Evolutionary conservation across 2,113 vertebrate genomes (phyloP).

Genomic region (Platysteira castanea): DNA sequence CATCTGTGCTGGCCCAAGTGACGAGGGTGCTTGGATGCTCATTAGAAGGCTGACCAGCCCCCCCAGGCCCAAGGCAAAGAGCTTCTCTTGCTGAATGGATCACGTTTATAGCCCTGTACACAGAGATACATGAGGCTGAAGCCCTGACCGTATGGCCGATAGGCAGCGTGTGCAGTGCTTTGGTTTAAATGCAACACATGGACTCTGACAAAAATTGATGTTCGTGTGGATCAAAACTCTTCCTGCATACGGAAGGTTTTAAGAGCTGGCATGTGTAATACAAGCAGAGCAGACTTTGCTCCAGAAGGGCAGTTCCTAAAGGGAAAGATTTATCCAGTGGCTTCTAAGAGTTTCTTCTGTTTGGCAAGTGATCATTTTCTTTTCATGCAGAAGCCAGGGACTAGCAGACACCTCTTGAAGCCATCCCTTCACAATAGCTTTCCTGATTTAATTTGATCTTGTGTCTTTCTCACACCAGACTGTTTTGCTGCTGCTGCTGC

Average conservation of each 20-base stretch:
- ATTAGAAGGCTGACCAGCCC: not conserved
- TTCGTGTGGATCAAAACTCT: not conserved
- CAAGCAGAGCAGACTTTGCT: not conserved
- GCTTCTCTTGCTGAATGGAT: not conserved
- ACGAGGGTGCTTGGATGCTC: not conserved
- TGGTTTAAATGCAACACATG: not conserved
- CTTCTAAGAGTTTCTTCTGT: not conserved
- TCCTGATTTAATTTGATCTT: not conserved
- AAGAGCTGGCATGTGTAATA: not conserved
- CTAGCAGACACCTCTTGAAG: not conserved
- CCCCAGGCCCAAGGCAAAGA: not conserved
- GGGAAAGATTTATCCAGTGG: not conserved
- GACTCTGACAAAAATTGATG: not conserved
- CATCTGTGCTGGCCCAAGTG: not conserved
- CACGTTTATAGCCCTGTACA: not conserved
- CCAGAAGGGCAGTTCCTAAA: not conserved
- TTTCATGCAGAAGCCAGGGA: not conserved
- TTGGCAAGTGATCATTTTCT: not conserved
- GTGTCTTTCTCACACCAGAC: not conserved
- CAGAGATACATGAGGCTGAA: not conserved
- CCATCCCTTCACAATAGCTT: not conserved
- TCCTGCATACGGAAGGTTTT: not conserved
- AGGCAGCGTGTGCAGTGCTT: not conserved
- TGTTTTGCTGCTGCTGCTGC: not conserved
- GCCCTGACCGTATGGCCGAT: accelerated